A percentile compares a stretch with the other conserved stretches of the same genome.
phyloP scores from a whole-genome alignment of 2,797 vertebrate species.

The Tolypeutes matacus region DNA sequence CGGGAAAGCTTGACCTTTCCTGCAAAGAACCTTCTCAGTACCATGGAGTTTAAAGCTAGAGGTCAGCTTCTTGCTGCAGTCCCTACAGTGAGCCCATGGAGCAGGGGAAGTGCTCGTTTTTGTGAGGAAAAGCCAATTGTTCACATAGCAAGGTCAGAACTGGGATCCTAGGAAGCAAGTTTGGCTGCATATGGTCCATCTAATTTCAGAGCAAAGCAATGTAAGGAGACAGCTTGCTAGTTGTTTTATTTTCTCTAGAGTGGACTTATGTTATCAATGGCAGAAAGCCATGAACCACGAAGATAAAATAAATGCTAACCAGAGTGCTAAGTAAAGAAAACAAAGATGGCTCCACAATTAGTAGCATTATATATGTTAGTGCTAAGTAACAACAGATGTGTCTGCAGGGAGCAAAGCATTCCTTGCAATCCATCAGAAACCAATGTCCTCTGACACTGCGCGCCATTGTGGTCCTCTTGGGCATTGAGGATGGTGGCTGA shows the following conservation, averaged over 20 bases:
- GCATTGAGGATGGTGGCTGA: slow-evolving; percentile 75
- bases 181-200: slow-evolving; percentile 68
- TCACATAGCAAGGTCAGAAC: slow-evolving; percentile 74
- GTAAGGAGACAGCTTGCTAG: slow-evolving; percentile 85
- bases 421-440: slow-evolving; percentile 88
- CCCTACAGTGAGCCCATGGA: slow-evolving; percentile 13
- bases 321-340: slow-evolving; percentile 91
- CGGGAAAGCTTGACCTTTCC: neutral
- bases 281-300: slow-evolving; percentile 90
- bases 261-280: slow-evolving; percentile 90
- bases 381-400: slow-evolving; percentile 92
- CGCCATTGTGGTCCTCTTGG: slow-evolving; percentile 86
- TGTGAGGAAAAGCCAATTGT: slow-evolving; percentile 44
- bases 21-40: slow-evolving; percentile 59
- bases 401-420: slow-evolving; percentile 87
- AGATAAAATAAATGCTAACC: slow-evolving; percentile 92
- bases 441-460: slow-evolving; percentile 86
- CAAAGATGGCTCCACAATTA: slow-evolving; percentile 93
- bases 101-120: slow-evolving; percentile 53
- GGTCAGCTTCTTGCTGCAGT: slow-evolving; percentile 55
- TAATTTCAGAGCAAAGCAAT: slow-evolving; percentile 77
- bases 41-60: slow-evolving; percentile 67
- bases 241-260: slow-evolving; percentile 90
- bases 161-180: slow-evolving; percentile 64
- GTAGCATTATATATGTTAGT: slow-evolving; percentile 91